A percentile compares a stretch with the other conserved stretches of the same genome.
These are phyloP conservation scores for Octodon degus DNA, from an alignment of 2,113 vertebrate species.

Conservation along the genomic window DNA sequence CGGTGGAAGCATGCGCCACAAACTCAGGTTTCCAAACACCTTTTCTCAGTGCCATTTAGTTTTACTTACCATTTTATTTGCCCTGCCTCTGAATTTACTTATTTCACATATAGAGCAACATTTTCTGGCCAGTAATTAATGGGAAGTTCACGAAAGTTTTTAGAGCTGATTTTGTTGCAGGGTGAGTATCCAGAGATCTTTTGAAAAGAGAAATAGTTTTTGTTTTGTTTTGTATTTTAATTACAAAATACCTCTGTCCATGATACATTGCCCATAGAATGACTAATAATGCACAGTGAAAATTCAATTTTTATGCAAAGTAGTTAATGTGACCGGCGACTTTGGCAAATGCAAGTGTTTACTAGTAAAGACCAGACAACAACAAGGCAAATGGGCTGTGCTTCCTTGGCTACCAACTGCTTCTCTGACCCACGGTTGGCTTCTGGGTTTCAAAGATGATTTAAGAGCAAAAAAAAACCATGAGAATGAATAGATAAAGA, in stretches of 20 bases:
- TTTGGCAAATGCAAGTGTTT: slow-evolving; percentile 10
- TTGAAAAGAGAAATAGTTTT: not conserved
- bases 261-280: not conserved
- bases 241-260: not conserved
- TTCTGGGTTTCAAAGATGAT: not conserved
- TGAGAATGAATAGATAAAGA: not conserved
- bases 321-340: not conserved
- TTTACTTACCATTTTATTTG: slow-evolving; percentile 51
- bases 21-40: not conserved
- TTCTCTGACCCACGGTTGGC: not conserved
- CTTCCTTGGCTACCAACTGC: not conserved
- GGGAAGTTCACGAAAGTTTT: not conserved
- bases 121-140: not conserved
- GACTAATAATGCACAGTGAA: not conserved
- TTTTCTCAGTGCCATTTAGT: not conserved
- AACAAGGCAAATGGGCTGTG: not conserved
- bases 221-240: not conserved
- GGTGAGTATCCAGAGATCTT: not conserved
- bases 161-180: not conserved
- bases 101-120: slow-evolving; percentile 29
- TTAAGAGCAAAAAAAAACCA: not conserved
- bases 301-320: not conserved
- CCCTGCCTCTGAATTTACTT: slow-evolving; percentile 34
- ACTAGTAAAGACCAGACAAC: not conserved
- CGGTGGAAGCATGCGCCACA: not conserved